Evolutionary conservation across 2,888 invertebrate species (phyloP).

Genomic region (Boloria selene): DNA sequence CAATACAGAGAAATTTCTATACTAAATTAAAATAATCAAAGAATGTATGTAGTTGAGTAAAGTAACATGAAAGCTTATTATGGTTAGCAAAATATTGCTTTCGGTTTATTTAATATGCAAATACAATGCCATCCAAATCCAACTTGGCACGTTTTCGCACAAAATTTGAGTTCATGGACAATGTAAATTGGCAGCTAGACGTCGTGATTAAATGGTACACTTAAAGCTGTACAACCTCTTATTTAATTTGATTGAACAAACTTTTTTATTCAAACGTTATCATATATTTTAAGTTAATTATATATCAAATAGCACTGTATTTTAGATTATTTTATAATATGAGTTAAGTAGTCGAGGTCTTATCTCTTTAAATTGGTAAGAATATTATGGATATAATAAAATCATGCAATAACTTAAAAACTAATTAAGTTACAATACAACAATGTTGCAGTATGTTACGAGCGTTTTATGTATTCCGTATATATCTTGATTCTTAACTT

Average conservation of each 20-base stretch:
- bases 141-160: constrained; percentile 5
- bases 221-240: not conserved
- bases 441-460: constrained; percentile 3
- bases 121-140: not conserved
- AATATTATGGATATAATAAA: not conserved
- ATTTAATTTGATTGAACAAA: not conserved
- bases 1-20: not conserved
- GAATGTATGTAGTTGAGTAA: too few species aligned
- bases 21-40: too few species aligned
- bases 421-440: constrained; percentile 8
- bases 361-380: constrained; percentile 9
- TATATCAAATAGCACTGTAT: constrained; percentile 3
- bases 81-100: not conserved
- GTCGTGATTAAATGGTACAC: not conserved
- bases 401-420: constrained; percentile 8
- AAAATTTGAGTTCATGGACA: not conserved
- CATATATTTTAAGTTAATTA: not conserved
- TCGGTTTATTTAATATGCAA: constrained; percentile 1
- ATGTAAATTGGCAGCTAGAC: constrained; percentile 5
- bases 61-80: too few species aligned
- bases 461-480: not conserved
- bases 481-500: not conserved
- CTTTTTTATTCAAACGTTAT: not conserved
- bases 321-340: not conserved
- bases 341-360: not conserved